Percentiles rank a stretch among this genome's conserved stretches.
Evolutionary conservation across 1,140 invertebrate species (phyloP).

Genomic region (Orussus abietinus): DNA sequence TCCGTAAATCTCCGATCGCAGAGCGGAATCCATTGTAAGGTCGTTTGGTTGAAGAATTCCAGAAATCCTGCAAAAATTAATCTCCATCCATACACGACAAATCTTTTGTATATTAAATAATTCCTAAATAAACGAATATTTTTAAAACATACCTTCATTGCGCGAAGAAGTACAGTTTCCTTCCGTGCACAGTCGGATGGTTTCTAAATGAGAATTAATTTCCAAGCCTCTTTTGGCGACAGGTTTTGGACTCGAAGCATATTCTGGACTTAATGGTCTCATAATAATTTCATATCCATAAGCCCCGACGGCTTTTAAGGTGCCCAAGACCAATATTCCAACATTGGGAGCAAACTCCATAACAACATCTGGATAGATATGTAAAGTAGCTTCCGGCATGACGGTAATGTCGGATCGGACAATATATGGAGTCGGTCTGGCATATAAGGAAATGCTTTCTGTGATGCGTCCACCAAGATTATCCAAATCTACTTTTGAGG

Average conservation of each 20-base stretch:
- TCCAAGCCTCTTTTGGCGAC: slow-evolving; percentile 17
- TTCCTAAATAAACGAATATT: no score
- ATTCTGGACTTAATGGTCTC: slow-evolving; percentile 59
- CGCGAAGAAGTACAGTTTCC: slow-evolving; percentile 62
- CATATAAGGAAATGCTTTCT: slow-evolving; percentile 67
- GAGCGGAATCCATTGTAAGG: slow-evolving; percentile 92
- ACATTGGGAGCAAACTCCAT: slow-evolving; percentile 96
- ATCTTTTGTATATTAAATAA: no score
- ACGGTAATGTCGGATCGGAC: slow-evolving; percentile 92
- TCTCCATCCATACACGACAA: slow-evolving; percentile 1
- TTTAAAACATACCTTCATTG: slow-evolving; percentile 57
- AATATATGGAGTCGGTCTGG: slow-evolving; percentile 70
- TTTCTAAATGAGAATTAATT: slow-evolving; percentile 40
- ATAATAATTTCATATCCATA: slow-evolving; percentile 78
- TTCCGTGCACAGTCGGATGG: slow-evolving; percentile 71
- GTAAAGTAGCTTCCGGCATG: slow-evolving; percentile 87
- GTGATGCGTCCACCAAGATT: slow-evolving; percentile 81
- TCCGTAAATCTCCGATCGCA: slow-evolving; percentile 95
- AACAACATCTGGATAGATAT: slow-evolving; percentile 84
- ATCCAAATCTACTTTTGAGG: slow-evolving; percentile 58
- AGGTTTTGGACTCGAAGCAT: slow-evolving; percentile 10
- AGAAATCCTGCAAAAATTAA: slow-evolving; percentile 61
- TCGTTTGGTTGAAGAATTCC: slow-evolving; percentile 93
- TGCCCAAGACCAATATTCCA: slow-evolving; percentile 92
- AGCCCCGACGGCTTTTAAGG: slow-evolving; percentile 79